Base-by-base conservation (phyloP, 2,888 invertebrate species). In the Synergus gifuensis region DNA sequence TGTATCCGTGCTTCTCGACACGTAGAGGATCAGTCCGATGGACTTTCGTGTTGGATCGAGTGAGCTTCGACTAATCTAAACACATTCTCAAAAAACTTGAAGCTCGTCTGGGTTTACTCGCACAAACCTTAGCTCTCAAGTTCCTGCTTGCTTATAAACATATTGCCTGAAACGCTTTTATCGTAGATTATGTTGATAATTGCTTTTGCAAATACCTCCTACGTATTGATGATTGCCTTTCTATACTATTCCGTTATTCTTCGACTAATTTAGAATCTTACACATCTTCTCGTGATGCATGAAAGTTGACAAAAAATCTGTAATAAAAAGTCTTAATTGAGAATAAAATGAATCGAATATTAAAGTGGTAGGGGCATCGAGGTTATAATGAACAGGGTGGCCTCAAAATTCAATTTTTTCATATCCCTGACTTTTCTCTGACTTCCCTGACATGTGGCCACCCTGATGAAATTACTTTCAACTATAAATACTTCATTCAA, bases 111-210 rank as follows among this genome's bases (percentile, higher is more conserved):
- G n/a, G 36, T 54, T 73, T 54, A 54, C 54, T 54, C 54, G 54
- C 54, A 73, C 54, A 36, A 73, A 54, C n/a, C 54, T 73, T 73
- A 36, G 73, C 54, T 73, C n/a, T 54, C 28, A 73, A 54, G 40
- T 73, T 40, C 69, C 69, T 69, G 69, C 36, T 36, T 73, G 73
- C 54, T 73, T 73, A 73, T 73, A 11, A 73, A 54, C 73, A 73
- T 73, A 73, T 73, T 73, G 73, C 73, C 36, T 73, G 73, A 73
- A 46, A 54, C 12, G 73, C 73, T 36, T 54, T 73, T 73, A 40
- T 54, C 5, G 36, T 73, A 11, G 40, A 73, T 36, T 73, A 54
- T 54, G 54, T 28, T 54, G 36, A 73, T n/a, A 54, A 73, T 54
- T 73, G 54, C 54, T 73, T 46, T 8, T 73, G 49, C 54, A 54